These are phyloP conservation scores for Orthonychiurus folsomi DNA, from an alignment of 2,888 invertebrate species.

Conservation along the genomic window DNA sequence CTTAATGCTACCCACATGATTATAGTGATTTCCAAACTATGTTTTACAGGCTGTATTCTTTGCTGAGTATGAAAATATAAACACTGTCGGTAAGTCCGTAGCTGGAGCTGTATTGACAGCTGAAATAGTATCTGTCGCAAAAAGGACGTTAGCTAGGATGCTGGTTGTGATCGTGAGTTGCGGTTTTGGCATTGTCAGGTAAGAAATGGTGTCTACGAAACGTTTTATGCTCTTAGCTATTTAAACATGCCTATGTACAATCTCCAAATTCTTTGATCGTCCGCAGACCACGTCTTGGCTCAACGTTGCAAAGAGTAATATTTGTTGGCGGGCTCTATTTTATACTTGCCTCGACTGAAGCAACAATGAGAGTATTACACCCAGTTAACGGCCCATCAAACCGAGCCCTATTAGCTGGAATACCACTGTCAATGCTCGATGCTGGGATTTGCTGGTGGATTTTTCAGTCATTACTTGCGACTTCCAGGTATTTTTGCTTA, in stretches of 20 bases:
- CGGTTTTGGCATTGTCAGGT: slow-evolving; percentile 94
- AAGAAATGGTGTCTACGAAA: slow-evolving; percentile 46
- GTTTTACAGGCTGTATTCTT: slow-evolving; percentile 69
- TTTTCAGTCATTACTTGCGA: slow-evolving; percentile 75
- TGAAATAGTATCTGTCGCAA: slow-evolving; percentile 83
- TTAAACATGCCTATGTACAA: neutral
- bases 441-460: slow-evolving; percentile 92
- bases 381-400: slow-evolving; percentile 55
- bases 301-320: slow-evolving; percentile 77
- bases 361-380: slow-evolving; percentile 64
- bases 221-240: neutral
- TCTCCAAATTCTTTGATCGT: neutral
- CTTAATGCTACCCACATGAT: neutral
- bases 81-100: slow-evolving; percentile 57
- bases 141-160: slow-evolving; percentile 83
- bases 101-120: slow-evolving; percentile 70
- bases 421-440: slow-evolving; percentile 78
- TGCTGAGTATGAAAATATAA: slow-evolving; percentile 73
- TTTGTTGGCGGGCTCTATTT: slow-evolving; percentile 77
- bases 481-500: too few species aligned
- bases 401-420: slow-evolving; percentile 64
- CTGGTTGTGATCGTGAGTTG: slow-evolving; percentile 87
- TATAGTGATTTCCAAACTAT: too few species aligned
- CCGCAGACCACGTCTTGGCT: slow-evolving; percentile 72
- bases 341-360: slow-evolving; percentile 72